Percentiles rank a stretch among this genome's conserved stretches.
phyloP scores from a whole-genome alignment of 2,797 vertebrate genomes.

The Sebastes itinus region DNA sequence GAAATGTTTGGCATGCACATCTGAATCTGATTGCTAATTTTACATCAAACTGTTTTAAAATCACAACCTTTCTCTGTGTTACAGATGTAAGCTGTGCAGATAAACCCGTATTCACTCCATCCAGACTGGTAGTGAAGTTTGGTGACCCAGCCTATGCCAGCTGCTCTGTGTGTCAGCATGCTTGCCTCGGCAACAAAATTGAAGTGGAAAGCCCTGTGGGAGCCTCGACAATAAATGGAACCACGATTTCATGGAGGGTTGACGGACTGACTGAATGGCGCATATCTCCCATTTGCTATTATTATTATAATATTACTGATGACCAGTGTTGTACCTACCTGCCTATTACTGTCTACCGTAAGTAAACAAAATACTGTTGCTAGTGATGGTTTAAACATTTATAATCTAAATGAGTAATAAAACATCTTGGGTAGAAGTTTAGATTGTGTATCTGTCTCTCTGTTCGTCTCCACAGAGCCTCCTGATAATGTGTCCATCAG shows the following conservation, averaged over 20 bases:
- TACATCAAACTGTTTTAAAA: not conserved
- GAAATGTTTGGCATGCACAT: not conserved
- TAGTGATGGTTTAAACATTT: not conserved
- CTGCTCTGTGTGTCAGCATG: constrained; percentile 18
- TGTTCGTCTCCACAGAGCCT: constrained; percentile 54
- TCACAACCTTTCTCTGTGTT: not conserved
- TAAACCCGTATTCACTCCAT: constrained; percentile 19
- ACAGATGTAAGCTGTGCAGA: not conserved
- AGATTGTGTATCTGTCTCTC: not conserved
- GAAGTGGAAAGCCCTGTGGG: not conserved
- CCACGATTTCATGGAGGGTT: not conserved
- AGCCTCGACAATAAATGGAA: fast-evolving
- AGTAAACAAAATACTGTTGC: constrained; percentile 1
- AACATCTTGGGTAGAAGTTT: not conserved
- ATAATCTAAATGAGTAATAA: not conserved
- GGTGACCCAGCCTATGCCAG: constrained; percentile 13
- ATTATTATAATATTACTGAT: fast-evolving
- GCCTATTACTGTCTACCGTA: constrained; percentile 42
- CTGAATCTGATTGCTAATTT: not conserved
- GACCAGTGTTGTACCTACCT: not conserved
- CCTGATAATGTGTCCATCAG: constrained; percentile 60
- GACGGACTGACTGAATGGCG: not conserved
- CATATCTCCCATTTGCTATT: not conserved
- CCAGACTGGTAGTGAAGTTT: constrained; percentile 44
- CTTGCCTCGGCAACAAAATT: fast-evolving